A percentile compares a stretch with the other conserved stretches of the same genome.
Conservation (phyloP, 2,113 vertebrate species). For the Rana temporaria region DNA sequence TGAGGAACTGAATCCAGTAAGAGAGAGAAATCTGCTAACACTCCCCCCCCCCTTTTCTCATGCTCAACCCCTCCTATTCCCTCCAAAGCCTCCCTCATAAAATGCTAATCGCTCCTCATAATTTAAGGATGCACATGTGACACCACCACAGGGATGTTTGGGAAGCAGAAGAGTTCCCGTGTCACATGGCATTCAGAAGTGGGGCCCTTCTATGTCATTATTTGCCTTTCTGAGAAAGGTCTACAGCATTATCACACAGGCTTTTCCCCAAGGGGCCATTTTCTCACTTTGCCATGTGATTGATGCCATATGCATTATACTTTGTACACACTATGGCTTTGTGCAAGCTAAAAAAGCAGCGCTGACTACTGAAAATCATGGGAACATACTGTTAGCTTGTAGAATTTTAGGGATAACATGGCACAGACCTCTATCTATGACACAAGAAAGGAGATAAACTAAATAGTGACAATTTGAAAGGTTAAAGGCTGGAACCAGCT, state of each 20-base stretch:
- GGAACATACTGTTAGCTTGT: background rate
- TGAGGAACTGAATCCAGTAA: slow-evolving; percentile 45
- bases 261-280: slow-evolving; percentile 68
- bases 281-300: slow-evolving; percentile 67
- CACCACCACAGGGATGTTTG: slow-evolving; percentile 69
- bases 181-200: slow-evolving; percentile 60
- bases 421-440: background rate
- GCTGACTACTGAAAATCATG: background rate
- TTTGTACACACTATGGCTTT: too few species aligned
- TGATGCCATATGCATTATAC: slow-evolving; percentile 71
- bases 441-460: background rate
- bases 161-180: slow-evolving; percentile 64
- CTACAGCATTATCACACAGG: slow-evolving; percentile 62
- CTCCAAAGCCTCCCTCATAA: slow-evolving; percentile 60
- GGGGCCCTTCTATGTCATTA: slow-evolving; percentile 60
- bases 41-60: slow-evolving; percentile 40
- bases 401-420: background rate
- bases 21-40: slow-evolving; percentile 51
- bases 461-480: background rate
- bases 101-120: slow-evolving; percentile 73
- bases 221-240: slow-evolving; percentile 63
- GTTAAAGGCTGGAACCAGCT: background rate
- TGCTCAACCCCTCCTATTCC: slow-evolving; percentile 43
- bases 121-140: slow-evolving; percentile 68
- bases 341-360: background rate